Evolutionary conservation across 1,140 invertebrate genomes (phyloP).

Genomic region (Drosophila tropicalis): DNA sequence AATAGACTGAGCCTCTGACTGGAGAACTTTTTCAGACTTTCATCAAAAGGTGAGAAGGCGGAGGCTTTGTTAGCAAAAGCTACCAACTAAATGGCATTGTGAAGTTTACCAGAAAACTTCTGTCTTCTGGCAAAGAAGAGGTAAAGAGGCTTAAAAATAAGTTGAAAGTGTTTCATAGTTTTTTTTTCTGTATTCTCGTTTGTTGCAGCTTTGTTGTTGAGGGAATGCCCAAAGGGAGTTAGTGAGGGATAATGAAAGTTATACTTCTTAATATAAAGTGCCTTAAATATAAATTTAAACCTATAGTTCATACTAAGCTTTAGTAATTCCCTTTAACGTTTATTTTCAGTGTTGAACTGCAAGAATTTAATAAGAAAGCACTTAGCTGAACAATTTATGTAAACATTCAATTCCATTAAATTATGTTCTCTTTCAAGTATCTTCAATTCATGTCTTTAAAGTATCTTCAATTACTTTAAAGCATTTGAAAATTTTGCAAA

Average conservation of each 20-base stretch:
- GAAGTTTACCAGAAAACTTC: slow-evolving; percentile 6
- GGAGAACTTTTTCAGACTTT: not conserved
- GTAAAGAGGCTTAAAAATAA: slow-evolving; percentile 2
- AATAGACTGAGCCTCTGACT: not conserved
- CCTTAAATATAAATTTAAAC: not conserved
- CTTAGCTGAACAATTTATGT: too few species aligned
- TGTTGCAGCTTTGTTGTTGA: not conserved
- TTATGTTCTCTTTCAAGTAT: too few species aligned
- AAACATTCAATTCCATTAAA: too few species aligned
- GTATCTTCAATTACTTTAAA: too few species aligned
- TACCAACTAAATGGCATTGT: not conserved
- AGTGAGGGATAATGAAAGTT: not conserved
- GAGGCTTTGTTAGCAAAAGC: not conserved
- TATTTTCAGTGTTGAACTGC: too few species aligned
- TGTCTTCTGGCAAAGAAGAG: not conserved
- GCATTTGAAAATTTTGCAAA: too few species aligned
- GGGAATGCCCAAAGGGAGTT: not conserved
- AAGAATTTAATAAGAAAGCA: too few species aligned
- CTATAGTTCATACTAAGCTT: too few species aligned
- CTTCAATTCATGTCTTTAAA: too few species aligned
- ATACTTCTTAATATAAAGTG: not conserved
- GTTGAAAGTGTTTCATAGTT: not conserved
- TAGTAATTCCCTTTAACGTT: too few species aligned
- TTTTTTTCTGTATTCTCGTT: not conserved
- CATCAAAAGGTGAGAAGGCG: not conserved